Conservation (phyloP, 2,888 invertebrate genomes). For the Hetaerina titia region DNA sequence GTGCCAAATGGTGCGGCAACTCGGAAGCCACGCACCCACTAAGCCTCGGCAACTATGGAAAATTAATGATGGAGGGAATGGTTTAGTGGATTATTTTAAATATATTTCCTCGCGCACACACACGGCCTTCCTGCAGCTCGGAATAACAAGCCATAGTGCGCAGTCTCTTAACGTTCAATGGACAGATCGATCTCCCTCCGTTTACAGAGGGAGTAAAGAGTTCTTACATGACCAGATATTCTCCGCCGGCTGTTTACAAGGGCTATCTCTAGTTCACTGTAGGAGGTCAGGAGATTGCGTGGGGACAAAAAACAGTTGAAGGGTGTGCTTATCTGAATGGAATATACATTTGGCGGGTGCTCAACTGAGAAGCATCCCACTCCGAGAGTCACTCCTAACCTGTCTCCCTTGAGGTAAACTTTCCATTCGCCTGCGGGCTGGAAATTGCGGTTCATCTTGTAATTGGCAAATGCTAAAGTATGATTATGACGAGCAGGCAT, state of each 20-base stretch:
- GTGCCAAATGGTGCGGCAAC: no score
- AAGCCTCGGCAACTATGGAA: no score
- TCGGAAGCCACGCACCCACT: no score
- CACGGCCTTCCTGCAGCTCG: no score
- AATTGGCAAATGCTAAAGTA: neutral
- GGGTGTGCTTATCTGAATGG: neutral
- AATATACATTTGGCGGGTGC: neutral
- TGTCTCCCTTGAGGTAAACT: neutral
- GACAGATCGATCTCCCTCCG: neutral
- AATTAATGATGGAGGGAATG: no score
- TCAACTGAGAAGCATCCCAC: neutral
- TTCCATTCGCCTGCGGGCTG: neutral
- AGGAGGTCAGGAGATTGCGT: neutral
- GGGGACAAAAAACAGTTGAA: neutral
- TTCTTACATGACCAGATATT: neutral
- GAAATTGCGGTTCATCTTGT: neutral
- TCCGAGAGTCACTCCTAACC: neutral
- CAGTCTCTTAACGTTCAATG: no score
- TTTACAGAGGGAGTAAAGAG: neutral
- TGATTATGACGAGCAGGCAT: neutral
- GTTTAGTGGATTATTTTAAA: no score
- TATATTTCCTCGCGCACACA: no score
- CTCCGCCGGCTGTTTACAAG: neutral
- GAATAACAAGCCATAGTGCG: no score
- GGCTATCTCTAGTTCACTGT: neutral